Conservation (phyloP, 2,888 invertebrate species). For the Parnassius smintheus region DNA sequence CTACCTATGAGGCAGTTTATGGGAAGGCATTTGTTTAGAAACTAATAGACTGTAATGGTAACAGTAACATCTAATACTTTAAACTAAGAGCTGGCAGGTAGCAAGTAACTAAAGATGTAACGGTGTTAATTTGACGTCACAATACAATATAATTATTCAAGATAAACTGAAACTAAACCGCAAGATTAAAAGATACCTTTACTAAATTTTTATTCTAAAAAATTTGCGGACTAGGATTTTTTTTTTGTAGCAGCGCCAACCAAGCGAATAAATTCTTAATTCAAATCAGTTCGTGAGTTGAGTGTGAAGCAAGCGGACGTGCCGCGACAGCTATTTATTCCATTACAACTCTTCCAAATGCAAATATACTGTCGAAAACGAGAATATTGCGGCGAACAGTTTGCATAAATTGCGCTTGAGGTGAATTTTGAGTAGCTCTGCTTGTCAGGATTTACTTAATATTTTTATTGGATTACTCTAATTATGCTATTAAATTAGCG, state of each 20-base stretch:
- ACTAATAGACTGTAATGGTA: too few species aligned
- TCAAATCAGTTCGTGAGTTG: constrained; percentile 77
- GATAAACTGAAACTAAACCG: too few species aligned
- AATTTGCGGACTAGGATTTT: neutral
- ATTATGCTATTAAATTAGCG: constrained; percentile 19
- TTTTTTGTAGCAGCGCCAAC: constrained; percentile 41
- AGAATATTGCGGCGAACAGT: constrained; percentile 59
- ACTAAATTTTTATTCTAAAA: too few species aligned
- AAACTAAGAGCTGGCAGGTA: too few species aligned
- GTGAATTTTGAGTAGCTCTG: constrained; percentile 50
- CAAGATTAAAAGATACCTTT: too few species aligned
- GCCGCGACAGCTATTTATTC: constrained; percentile 66
- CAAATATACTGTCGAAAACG: constrained; percentile 71
- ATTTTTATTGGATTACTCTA: constrained; percentile 27
- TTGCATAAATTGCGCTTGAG: constrained; percentile 65
- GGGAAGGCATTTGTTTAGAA: too few species aligned
- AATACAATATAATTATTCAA: too few species aligned
- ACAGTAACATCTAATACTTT: too few species aligned
- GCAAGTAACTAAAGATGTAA: too few species aligned
- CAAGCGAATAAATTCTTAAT: constrained; percentile 68
- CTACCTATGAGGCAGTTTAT: too few species aligned
- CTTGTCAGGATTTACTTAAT: constrained; percentile 30
- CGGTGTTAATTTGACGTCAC: too few species aligned
- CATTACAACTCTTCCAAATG: constrained; percentile 69
- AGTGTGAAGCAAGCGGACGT: constrained; percentile 69